Base-by-base conservation (phyloP, 2,113 vertebrate genomes). In the Pungitius pungitius region DNA sequence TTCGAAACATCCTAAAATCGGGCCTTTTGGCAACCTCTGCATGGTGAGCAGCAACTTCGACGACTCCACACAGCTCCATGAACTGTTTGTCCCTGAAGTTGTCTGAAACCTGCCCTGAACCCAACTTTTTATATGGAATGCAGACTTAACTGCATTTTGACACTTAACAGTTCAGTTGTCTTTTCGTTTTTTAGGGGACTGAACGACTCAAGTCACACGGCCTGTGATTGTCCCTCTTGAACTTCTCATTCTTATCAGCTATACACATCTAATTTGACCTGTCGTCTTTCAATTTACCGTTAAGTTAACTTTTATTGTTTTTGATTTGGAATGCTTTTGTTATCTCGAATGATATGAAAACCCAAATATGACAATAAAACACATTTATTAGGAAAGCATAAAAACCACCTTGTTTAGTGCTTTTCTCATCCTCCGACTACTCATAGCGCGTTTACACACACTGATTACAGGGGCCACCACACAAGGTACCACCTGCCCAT, bases 1-100 rank as follows among this genome's bases (percentile, higher is more conserved):
- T 57, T 13, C 18, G 30, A 54, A 62, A 52, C 47, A 11, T 72
- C 18, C 24, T 52, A 8, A 61, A 62, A 54, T 72, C 58, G 42
- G 22, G 58, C 62, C 15, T 54, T 54, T 62, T 73, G 58, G 37
- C 59, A 63, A 22, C 7, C 20, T 63, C 5, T 20, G 8, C 8
- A 2, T 39, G 24, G 20, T 47, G 22, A 49, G 56, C 43, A 39
- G 22, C n/a, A 39, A 20, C n/a, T 40, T 52, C 30, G 58, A 35
- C 26, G 22, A 22, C 59, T 49, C 15, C 43, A 39, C 43, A 60
- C 22, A 61, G 57, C 43, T 39, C 56, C 15, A 3, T 37, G 68
- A n/a, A 49, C n/a, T 9, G n/a, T 18, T 37, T 70, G 30, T 42
- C 42, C 30, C 27, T 3, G 39, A 42, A 17, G 42, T 52, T 33